These are phyloP conservation scores for Furcifer pardalis DNA, from an alignment of 2,797 vertebrate genomes.

Conservation along the genomic window DNA sequence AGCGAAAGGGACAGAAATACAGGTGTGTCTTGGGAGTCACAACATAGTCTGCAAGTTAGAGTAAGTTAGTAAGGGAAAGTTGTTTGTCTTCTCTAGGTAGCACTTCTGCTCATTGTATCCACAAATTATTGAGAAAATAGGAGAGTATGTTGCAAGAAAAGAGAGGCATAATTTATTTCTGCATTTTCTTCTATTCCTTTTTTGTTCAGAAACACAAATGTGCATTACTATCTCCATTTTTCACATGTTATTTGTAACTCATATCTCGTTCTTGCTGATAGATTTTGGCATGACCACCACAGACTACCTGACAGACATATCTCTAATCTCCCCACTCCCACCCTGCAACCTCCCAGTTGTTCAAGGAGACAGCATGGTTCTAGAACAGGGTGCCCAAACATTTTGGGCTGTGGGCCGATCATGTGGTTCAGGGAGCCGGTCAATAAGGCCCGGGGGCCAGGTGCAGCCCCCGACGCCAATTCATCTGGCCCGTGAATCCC, in stretches of 20 bases:
- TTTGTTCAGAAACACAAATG: background rate
- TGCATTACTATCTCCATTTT: background rate
- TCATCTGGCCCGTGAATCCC: too few relatives aligned
- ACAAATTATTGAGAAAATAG: background rate
- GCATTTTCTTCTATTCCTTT: background rate
- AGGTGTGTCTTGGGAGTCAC: too few relatives aligned
- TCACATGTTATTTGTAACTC: background rate
- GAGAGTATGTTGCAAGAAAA: background rate
- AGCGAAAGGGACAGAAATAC: background rate
- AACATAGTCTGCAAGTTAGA: too few relatives aligned
- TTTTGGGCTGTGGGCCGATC: too few relatives aligned
- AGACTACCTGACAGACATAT: background rate
- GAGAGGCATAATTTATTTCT: background rate
- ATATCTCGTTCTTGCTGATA: background rate
- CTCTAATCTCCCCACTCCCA: constrained; percentile 3
- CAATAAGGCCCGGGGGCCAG: too few relatives aligned
- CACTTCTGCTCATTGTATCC: background rate
- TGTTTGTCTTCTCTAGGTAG: background rate
- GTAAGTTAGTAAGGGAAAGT: too few relatives aligned
- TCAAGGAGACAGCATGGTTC: background rate
- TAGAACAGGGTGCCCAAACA: too few relatives aligned
- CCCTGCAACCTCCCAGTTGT: background rate
- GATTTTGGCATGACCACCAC: background rate
- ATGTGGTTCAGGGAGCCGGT: too few relatives aligned
- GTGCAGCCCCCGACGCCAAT: too few relatives aligned